These are phyloP conservation scores for Galaxea fascicularis DNA, from an alignment of 92 coral and sea anemone species.

Conservation along the genomic window DNA sequence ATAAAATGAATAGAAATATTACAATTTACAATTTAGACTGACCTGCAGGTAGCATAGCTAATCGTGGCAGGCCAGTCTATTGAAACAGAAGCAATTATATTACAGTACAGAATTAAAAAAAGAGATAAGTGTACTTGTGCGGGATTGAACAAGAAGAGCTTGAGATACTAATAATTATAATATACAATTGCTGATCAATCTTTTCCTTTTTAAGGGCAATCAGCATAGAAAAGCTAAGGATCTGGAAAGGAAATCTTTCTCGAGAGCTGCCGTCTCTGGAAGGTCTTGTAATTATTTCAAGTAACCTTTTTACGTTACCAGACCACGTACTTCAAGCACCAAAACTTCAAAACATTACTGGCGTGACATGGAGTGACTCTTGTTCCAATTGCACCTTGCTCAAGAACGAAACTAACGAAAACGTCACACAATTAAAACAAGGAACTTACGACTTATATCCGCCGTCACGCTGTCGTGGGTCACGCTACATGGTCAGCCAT, in stretches of 20 bases:
- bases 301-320: constrained; percentile 49
- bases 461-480: constrained; percentile 77
- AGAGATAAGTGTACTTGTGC: too few relatives aligned
- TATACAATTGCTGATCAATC: too few relatives aligned
- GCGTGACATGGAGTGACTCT: constrained; percentile 69
- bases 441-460: constrained; percentile 60
- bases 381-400: constrained; percentile 66
- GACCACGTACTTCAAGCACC: constrained; percentile 44
- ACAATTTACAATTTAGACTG: too few relatives aligned
- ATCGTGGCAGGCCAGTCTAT: too few relatives aligned
- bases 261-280: constrained; percentile 56
- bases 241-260: constrained; percentile 68
- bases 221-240: constrained; percentile 24
- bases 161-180: too few relatives aligned
- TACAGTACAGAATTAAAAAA: too few relatives aligned
- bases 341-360: constrained; percentile 62
- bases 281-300: constrained; percentile 48
- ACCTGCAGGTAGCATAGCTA: too few relatives aligned
- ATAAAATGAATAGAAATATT: too few relatives aligned
- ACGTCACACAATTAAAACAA: constrained; percentile 40
- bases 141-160: too few relatives aligned
- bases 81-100: too few relatives aligned
- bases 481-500: constrained; percentile 36
- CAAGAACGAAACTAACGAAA: constrained; percentile 48
- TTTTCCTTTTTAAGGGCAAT: constrained; percentile 43